phyloP scores from a whole-genome alignment of 2,113 vertebrate species.

The Marcusenius ussheri region DNA sequence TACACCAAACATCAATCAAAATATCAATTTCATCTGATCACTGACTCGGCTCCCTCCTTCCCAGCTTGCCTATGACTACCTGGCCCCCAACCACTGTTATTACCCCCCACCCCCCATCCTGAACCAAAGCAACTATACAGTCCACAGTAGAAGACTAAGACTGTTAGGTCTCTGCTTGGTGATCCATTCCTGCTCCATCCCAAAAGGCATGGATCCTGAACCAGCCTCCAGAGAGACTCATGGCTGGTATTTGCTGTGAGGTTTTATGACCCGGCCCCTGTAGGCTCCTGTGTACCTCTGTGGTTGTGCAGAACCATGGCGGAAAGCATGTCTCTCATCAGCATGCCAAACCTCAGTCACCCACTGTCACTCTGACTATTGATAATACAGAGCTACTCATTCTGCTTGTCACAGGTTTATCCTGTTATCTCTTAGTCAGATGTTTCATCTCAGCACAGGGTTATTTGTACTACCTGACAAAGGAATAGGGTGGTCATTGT shows the following conservation, averaged over 20 bases:
- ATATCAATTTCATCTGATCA: background rate
- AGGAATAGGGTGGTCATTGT: background rate
- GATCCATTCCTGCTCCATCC: background rate
- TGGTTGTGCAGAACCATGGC: background rate
- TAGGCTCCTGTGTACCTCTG: background rate
- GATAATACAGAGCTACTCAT: background rate
- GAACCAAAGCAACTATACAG: background rate
- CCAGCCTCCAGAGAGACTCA: background rate
- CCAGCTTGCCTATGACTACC: background rate
- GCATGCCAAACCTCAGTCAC: background rate
- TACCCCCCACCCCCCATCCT: background rate
- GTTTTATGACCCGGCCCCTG: background rate
- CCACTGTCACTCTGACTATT: background rate
- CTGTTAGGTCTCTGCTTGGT: background rate
- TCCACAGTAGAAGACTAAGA: background rate
- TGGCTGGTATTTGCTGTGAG: background rate
- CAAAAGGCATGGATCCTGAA: background rate
- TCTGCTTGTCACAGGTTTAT: background rate
- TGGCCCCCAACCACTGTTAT: background rate
- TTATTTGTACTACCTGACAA: background rate
- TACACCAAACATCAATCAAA: slow-evolving; percentile 12
- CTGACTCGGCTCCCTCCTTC: background rate
- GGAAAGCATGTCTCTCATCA: background rate
- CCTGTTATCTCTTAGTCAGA: background rate
- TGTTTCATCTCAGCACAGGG: background rate